Evolutionary conservation across 1,140 invertebrate genomes (phyloP), one percentile per base, ranked within the genome.

Genomic region (Manduca sexta): DNA sequence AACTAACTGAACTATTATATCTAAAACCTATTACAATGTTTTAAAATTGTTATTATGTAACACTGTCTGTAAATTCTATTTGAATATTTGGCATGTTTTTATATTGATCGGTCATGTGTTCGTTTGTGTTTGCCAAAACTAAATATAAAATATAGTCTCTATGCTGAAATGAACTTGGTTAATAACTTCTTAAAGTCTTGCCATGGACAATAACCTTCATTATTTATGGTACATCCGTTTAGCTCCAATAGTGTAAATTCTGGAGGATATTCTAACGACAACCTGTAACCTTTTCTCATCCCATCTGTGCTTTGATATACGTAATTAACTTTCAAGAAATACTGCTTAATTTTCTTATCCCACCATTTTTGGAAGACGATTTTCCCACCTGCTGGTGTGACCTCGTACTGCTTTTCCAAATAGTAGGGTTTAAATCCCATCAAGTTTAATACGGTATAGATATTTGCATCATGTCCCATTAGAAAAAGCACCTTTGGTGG

Each of bases 301-400:
- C 79, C 75, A 11, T 70, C 34, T 3, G 60, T 62, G 30, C 56
- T 69, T 48, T 64, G 75, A 56, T 84, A 84, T 1, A 79, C 50
- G 52, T 69, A 81, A 42, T 74, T 43, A 2, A 76, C 56, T 63
- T 68, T 78, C 15, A 80, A 45, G 16, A 71, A 68, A 52, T 60
- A 34, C 21, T 34, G n/a, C 29, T 64, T 52, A 10, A 30, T 49
- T 6, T 31, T 30, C 2, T 45, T 40, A 42, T 84, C 67, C 3
- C 42, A 31, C 69, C 72, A 80, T 60, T 76, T 81, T 48, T 84
- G 74, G 30, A 82, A 81, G 0, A 83, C 56, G 16, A 84, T 48
- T 60, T 83, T 84, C 0, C 78, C 74, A 2, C 81, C 74, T n/a
- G 79, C 58, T 1, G 81, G 81, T 0, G 64, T 65, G 14, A 47